Conservation (phyloP, 2,888 invertebrate genomes). For the Hofmannophila pseudospretella region DNA sequence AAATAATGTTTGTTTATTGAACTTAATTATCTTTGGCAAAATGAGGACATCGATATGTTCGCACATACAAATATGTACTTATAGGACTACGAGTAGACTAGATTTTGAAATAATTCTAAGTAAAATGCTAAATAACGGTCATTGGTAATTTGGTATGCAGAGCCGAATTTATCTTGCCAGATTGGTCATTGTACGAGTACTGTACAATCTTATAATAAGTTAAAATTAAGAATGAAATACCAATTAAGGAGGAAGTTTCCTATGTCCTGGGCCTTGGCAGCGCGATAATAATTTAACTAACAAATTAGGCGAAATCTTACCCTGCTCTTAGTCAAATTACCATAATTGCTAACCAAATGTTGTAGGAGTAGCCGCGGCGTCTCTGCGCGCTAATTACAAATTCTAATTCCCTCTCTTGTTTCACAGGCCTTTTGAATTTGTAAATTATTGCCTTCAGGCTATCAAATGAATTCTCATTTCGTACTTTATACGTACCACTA, state of each 20-base stretch:
- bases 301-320: conserved; percentile 75
- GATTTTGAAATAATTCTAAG: too few relatives aligned
- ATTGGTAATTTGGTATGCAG: neutral
- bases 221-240: conserved; percentile 18
- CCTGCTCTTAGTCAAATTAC: conserved; percentile 74
- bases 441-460: conserved; percentile 65
- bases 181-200: neutral
- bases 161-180: neutral
- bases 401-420: conserved; percentile 76
- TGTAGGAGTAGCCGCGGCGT: conserved; percentile 63
- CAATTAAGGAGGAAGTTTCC: conserved; percentile 26
- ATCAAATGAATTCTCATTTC: conserved; percentile 53
- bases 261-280: conserved; percentile 46
- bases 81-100: too few relatives aligned
- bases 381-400: conserved; percentile 72
- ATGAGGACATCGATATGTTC: too few relatives aligned
- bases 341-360: conserved; percentile 78
- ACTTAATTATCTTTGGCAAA: too few relatives aligned
- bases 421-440: conserved; percentile 73
- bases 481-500: conserved; percentile 2
- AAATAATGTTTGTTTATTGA: too few relatives aligned
- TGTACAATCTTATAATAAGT: neutral
- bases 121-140: too few relatives aligned
- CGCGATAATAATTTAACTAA: conserved; percentile 70
- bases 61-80: too few relatives aligned